Conservation (phyloP, 2,113 vertebrate species). For the Ptyas mucosa region DNA sequence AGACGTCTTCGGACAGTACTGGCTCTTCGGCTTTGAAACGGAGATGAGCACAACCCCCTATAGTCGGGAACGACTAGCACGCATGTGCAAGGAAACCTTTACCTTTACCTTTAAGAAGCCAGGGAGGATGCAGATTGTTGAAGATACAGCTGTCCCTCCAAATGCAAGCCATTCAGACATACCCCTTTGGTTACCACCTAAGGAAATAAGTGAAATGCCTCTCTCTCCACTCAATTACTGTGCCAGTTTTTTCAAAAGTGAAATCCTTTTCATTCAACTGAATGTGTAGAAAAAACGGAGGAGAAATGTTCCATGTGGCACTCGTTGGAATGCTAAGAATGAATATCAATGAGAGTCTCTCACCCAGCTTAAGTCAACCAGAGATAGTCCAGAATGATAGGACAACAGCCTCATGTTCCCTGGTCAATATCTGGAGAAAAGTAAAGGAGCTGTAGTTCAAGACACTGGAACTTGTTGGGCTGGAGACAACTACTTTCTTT, state of each 20-base stretch:
- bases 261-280: background rate
- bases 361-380: background rate
- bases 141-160: background rate
- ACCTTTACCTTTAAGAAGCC: too few relatives aligned
- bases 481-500: background rate
- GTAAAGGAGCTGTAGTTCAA: background rate
- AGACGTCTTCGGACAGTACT: too few relatives aligned
- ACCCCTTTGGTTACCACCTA: background rate
- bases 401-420: background rate
- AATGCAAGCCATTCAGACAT: background rate
- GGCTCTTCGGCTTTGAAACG: too few relatives aligned
- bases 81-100: too few relatives aligned
- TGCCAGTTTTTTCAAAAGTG: background rate
- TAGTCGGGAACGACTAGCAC: too few relatives aligned
- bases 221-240: too few relatives aligned
- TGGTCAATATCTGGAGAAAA: background rate
- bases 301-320: background rate
- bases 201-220: background rate
- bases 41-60: too few relatives aligned
- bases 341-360: background rate
- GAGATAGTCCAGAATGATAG: background rate
- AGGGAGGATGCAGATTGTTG: background rate
- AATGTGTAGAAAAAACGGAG: background rate
- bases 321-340: background rate
- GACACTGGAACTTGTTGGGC: background rate